These are phyloP conservation scores for Melanotaenia maccullochi DNA, from an alignment of 2,797 vertebrate genomes.

Conservation along the genomic window DNA sequence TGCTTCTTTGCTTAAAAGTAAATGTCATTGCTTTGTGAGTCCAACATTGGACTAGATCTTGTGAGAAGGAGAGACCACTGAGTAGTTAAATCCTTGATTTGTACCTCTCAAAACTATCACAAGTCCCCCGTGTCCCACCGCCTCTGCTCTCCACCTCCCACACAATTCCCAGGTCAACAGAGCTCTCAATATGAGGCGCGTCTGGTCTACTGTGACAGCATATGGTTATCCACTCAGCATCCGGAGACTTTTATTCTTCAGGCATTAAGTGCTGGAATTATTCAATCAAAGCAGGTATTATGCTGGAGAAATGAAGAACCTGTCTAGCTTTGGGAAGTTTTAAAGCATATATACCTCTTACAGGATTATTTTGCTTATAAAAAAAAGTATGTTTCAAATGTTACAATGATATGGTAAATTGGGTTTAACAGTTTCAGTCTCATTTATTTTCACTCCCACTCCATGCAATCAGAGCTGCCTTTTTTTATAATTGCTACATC, in stretches of 20 bases:
- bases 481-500: constrained; percentile 40
- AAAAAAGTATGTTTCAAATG: constrained; percentile 19
- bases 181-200: constrained; percentile 80
- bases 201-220: constrained; percentile 84
- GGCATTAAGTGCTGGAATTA: constrained; percentile 59
- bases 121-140: constrained; percentile 73
- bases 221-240: constrained; percentile 86
- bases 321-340: constrained; percentile 5
- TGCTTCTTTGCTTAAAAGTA: constrained; percentile 4
- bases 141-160: constrained; percentile 81
- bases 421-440: constrained; percentile 42
- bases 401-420: constrained; percentile 42
- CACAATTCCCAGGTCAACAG: constrained; percentile 85
- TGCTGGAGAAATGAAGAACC: constrained; percentile 30
- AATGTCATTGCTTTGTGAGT: constrained; percentile 36
- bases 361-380: constrained; percentile 22
- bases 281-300: constrained; percentile 58
- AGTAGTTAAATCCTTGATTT: constrained; percentile 85
- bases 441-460: constrained; percentile 12
- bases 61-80: constrained; percentile 59
- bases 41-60: constrained; percentile 42
- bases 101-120: constrained; percentile 82
- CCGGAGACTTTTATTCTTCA: constrained; percentile 72
- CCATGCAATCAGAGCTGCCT: constrained; percentile 60
- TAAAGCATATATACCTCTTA: constrained; percentile 7